phyloP scores from a whole-genome alignment of 2,797 vertebrate genomes.

The Iguana delicatissima region DNA sequence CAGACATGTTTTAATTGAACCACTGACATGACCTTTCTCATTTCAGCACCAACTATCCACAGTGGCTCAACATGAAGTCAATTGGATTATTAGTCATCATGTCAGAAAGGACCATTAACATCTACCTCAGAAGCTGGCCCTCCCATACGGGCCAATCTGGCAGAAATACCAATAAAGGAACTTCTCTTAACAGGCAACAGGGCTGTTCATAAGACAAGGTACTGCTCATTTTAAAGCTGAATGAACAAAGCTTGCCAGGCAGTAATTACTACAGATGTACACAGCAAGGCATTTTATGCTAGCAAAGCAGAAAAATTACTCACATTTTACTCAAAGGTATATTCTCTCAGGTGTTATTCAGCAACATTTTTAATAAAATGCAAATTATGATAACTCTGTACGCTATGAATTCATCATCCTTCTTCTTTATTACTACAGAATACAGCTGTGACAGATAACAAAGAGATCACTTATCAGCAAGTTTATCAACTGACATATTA shows the following conservation, averaged over 20 bases:
- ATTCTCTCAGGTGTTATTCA: conserved; percentile 31
- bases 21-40: conserved; percentile 64
- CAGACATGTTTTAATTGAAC: conserved; percentile 63
- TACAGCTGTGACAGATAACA: conserved; percentile 29
- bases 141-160: conserved; percentile 39
- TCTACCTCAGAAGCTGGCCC: conserved; percentile 22
- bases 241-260: conserved; percentile 29
- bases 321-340: neutral
- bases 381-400: neutral
- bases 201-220: conserved; percentile 36
- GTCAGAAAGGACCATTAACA: conserved; percentile 44
- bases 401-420: neutral
- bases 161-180: conserved; percentile 56
- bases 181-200: conserved; percentile 12
- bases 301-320: neutral
- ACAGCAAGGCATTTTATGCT: neutral
- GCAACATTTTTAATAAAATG: conserved; percentile 32
- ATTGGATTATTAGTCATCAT: conserved; percentile 44
- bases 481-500: neutral
- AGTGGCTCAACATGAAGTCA: conserved; percentile 58
- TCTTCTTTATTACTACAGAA: conserved; percentile 45
- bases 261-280: conserved; percentile 2
- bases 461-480: conserved; percentile 10
- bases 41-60: conserved; percentile 54
- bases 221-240: conserved; percentile 31